Base-by-base conservation (phyloP, 2,888 invertebrate genomes). In the Scaeva pyrastri region DNA sequence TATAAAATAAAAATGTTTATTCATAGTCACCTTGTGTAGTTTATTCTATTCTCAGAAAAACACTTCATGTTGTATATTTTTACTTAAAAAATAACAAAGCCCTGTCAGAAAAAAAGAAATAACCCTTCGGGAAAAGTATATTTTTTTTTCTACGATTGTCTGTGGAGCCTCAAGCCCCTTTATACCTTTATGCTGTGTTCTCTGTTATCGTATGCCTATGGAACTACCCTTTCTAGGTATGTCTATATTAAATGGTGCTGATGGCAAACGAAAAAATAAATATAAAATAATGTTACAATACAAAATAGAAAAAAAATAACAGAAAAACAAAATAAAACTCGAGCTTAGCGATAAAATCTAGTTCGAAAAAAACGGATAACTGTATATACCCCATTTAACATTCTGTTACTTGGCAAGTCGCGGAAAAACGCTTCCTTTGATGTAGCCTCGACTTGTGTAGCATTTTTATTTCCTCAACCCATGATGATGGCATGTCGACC, bases 371-470 rank as follows among this genome's bases (percentile, higher is more conserved):
- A 68, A 52, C 2, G 39, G 19, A 50, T 19, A 70, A 55, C 52
- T 56, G 60, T 58, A 72, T 72, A 52, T 82, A 73, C 56, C 56
- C 75, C 75, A 79, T 79, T 84, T 79, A 75, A 79, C 79, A 79
- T 75, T 74, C 12, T 62, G 60, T 48, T 70, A 68, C 71, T 41
- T 66, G 70, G 48, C 62, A 79, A 80, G 79, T 75, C 84, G 84
- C 80, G 80, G 68, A 79, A 84, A 79, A 80, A 71, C 36, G 62
- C 75, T 79, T 71, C 79, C 79, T 84, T 84, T 80, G 84, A 84
- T 79, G 64, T 75, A 50, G 56, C 56, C 58, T 60, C 58, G 56
- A 52, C 62, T 48, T 26, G 50, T 41, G 62, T 70, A 58, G 52
- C 41, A 56, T 52, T 48, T 31, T 66, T 64, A 64, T 50, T 58